Conservation (phyloP, 2,888 invertebrate genomes). For the Cryptocephalus moraei region DNA sequence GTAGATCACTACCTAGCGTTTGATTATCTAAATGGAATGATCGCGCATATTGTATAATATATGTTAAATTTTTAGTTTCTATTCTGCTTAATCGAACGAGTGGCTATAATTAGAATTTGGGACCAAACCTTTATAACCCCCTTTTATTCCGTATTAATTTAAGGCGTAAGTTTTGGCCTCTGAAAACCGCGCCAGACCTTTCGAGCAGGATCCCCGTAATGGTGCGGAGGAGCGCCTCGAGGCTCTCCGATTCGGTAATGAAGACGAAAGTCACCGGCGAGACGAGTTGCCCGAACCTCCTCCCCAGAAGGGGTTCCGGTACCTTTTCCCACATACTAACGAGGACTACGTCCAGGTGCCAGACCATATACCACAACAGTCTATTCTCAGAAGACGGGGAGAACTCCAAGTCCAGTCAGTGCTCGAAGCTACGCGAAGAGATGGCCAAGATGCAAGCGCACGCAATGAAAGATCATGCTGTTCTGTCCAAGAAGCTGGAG, state of each 20-base stretch:
- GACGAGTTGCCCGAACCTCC: conserved; percentile 17
- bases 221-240: conserved; percentile 7
- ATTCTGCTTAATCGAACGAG: too few species aligned
- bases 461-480: conserved; percentile 26
- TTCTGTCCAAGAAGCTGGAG: conserved; percentile 27
- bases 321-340: conserved; percentile 8
- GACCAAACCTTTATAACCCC: too few species aligned
- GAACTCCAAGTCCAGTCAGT: conserved; percentile 10
- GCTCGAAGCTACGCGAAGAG: conserved; percentile 25
- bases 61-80: too few species aligned
- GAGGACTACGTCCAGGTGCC: conserved; percentile 8
- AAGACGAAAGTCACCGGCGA: conserved; percentile 10
- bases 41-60: too few species aligned
- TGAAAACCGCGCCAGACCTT: neutral
- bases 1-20: too few species aligned
- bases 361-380: conserved; percentile 16
- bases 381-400: conserved; percentile 6
- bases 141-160: too few species aligned
- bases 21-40: too few species aligned
- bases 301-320: conserved; percentile 11
- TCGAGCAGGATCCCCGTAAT: conserved; percentile 18
- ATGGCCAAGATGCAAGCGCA: conserved; percentile 23
- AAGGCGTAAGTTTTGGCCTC: neutral
- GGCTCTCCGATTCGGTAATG: conserved; percentile 13
- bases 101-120: too few species aligned